phyloP scores from a whole-genome alignment of 1,140 invertebrate species.

The Cryptotermes secundus region DNA sequence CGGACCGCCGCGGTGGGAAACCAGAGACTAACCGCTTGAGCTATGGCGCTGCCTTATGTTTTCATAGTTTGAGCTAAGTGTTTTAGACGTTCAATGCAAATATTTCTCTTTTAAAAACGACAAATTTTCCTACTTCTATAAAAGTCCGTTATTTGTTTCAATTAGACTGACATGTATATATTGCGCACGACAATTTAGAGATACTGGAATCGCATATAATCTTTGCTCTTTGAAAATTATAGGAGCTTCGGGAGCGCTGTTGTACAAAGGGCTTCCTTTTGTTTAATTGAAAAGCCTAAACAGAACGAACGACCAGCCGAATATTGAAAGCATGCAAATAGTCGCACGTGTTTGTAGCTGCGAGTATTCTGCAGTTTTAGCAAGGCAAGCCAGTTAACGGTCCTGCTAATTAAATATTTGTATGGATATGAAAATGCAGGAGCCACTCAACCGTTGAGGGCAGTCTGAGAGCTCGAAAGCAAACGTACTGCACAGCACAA shows the following conservation, averaged over 20 bases:
- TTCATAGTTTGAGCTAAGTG: no score
- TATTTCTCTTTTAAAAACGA: not conserved
- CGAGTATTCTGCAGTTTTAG: no score
- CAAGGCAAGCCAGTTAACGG: not conserved
- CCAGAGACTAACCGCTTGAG: no score
- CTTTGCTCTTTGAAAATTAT: not conserved
- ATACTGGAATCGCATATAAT: not conserved
- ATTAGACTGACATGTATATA: not conserved
- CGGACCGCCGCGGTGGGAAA: no score
- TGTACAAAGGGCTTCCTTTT: not conserved
- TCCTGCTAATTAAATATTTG: conserved; percentile 10
- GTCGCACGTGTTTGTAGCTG: not conserved
- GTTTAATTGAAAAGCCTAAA: conserved; percentile 8
- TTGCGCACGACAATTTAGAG: not conserved
- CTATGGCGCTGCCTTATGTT: no score
- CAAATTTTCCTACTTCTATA: not conserved
- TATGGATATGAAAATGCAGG: not conserved
- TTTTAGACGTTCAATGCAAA: not conserved
- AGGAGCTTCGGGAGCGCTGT: not conserved
- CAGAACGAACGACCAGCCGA: not conserved
- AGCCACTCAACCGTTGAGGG: not conserved
- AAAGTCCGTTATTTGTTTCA: not conserved
- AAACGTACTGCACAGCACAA: no score
- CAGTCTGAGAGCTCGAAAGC: no score
- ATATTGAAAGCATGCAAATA: conserved; percentile 17